Evolutionary conservation across 2,888 invertebrate species (phyloP).

Genomic region (Esperia sulphurella): DNA sequence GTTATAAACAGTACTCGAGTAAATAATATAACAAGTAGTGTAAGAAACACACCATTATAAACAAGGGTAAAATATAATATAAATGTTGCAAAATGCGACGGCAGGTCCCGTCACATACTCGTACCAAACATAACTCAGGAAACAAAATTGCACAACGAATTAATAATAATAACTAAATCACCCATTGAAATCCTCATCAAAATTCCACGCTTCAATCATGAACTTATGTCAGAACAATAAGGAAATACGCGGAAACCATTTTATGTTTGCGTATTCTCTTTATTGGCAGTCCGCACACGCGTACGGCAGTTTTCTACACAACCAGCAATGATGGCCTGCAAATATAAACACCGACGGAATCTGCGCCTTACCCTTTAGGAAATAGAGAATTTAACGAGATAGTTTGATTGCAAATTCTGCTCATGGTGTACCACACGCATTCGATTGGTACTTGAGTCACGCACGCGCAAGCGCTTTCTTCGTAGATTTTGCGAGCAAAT

Average conservation of each 20-base stretch:
- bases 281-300: slow-evolving; percentile 65
- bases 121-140: neutral
- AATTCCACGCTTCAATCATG: slow-evolving; percentile 68
- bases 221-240: slow-evolving; percentile 60
- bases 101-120: too few relatives aligned
- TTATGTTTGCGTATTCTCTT: slow-evolving; percentile 66
- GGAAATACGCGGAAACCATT: slow-evolving; percentile 73
- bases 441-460: slow-evolving; percentile 60
- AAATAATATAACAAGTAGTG: too few relatives aligned
- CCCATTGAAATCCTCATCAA: slow-evolving; percentile 36
- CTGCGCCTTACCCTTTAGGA: slow-evolving; percentile 36
- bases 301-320: slow-evolving; percentile 59
- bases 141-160: neutral
- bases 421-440: slow-evolving; percentile 39
- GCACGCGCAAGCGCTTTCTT: slow-evolving; percentile 74
- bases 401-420: slow-evolving; percentile 20
- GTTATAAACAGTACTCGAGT: too few relatives aligned
- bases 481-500: slow-evolving; percentile 73
- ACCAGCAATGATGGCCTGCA: slow-evolving; percentile 31
- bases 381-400: slow-evolving; percentile 27
- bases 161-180: neutral
- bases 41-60: too few relatives aligned
- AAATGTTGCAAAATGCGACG: too few relatives aligned
- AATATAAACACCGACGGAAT: slow-evolving; percentile 32
- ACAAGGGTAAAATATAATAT: too few relatives aligned